phyloP scores from a whole-genome alignment of 1,140 invertebrate genomes.

The Lordiphosa mommai region DNA sequence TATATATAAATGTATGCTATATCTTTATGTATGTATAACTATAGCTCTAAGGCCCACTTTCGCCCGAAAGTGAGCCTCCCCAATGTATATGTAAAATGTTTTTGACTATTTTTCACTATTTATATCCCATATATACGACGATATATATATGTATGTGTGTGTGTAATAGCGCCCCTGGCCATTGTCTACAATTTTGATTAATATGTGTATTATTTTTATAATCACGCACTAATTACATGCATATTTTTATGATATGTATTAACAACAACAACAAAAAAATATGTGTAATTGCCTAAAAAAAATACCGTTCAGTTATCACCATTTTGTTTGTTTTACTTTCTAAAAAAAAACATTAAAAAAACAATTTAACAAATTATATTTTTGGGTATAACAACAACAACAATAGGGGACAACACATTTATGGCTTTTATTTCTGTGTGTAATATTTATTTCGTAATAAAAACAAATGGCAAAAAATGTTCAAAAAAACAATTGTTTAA shows the following conservation, averaged over 20 bases:
- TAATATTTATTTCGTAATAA: slow-evolving; percentile 65
- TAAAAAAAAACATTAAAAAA: slow-evolving; percentile 8
- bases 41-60: slow-evolving; percentile 6
- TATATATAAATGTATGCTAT: slow-evolving; percentile 29
- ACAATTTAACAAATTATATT: neutral
- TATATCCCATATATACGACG: slow-evolving; percentile 58
- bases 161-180: slow-evolving; percentile 47
- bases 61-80: slow-evolving; percentile 16
- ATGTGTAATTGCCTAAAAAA: slow-evolving; percentile 66
- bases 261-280: slow-evolving; percentile 24
- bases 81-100: slow-evolving; percentile 75
- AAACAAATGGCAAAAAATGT: slow-evolving; percentile 54
- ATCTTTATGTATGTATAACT: slow-evolving; percentile 72
- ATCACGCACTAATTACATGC: slow-evolving; percentile 62
- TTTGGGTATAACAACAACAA: slow-evolving; percentile 7
- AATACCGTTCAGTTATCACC: slow-evolving; percentile 17
- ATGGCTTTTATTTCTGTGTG: slow-evolving; percentile 53
- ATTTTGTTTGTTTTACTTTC: slow-evolving; percentile 47
- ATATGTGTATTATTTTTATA: slow-evolving; percentile 42
- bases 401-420: slow-evolving; percentile 16
- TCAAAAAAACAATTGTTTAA: slow-evolving; percentile 9
- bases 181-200: slow-evolving; percentile 35
- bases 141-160: slow-evolving; percentile 30
- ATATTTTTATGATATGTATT: slow-evolving; percentile 46
- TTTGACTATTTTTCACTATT: slow-evolving; percentile 77